phyloP scores from a whole-genome alignment of 2,797 vertebrate genomes.

The Microtus agrestis region DNA sequence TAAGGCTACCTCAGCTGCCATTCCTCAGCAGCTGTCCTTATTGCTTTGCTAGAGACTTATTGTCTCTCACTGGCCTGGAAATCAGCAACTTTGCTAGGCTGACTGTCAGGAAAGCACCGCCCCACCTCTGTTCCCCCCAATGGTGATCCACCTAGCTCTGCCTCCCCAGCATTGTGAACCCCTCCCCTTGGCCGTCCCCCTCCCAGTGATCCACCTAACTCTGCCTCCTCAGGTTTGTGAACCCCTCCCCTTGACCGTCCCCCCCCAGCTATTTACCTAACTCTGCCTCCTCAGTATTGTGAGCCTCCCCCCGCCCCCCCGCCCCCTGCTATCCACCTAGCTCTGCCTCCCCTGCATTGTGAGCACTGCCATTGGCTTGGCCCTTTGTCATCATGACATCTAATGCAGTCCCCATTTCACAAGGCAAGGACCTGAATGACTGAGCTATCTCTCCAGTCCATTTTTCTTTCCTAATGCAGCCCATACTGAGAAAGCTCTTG shows the following conservation, averaged over 20 bases:
- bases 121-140: no score
- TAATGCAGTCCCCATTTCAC: background rate
- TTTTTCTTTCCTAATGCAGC: slow-evolving; percentile 19
- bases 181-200: no score
- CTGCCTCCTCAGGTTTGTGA: no score
- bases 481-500: background rate
- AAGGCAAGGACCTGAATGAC: background rate
- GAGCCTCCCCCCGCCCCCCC: no score
- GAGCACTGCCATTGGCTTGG: background rate
- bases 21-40: background rate
- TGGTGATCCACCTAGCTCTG: background rate
- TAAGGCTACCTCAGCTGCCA: no score
- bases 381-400: background rate
- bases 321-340: background rate
- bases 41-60: background rate
- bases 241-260: no score
- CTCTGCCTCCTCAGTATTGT: no score
- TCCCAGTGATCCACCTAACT: background rate
- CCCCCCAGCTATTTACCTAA: no score
- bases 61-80: background rate
- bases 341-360: no score
- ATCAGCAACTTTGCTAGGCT: background rate
- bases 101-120: fast-evolving
- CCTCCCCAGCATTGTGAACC: no score
- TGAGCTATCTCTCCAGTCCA: background rate